Base-by-base conservation (phyloP, 2,888 invertebrate genomes). In the Zaprionus obscuricornis region DNA sequence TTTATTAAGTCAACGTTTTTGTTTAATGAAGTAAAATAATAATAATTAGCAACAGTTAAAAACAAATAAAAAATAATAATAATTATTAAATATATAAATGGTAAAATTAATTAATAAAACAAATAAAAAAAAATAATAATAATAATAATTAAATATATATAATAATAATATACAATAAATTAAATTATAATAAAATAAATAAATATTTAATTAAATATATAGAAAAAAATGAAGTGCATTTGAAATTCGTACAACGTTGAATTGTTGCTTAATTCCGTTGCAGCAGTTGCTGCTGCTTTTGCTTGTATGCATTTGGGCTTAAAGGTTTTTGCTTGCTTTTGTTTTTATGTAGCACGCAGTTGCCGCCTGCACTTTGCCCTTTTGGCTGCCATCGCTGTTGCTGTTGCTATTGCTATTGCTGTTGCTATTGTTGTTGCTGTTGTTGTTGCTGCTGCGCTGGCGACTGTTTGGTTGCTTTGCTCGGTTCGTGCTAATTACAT, bases 401-500 rank as follows among this genome's bases (percentile, higher is more conserved):
- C 24, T 43, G 43, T 14, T 42, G 29, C 42, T 34, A 34, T 14
- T 43, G 47, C 18, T 60, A 36, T 4, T 33, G 24, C 26, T 50
- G 50, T 5, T 29, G 22, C 5, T 24, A n/a, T 2, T 37, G 11
- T 20, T 49, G 39, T 5, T 55, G 36, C 14, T 46, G 27, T 20
- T 62, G 40, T 3, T 36, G 27, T 7, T 37, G 22, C 16, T 54
- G 40, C 27, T 46, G 46, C n/a, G n/a, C 40, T 51, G 40, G 37
- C 36, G 50, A 47, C 20, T 55, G 58, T 22, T 47, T 26, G 27
- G 62, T 40, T 64, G 78, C 78, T 67, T 64, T 84, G 82, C n/a
- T 69, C 57, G 74, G 70, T 77, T 84, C 67, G 83, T 85, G 86
- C 83, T 86, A 85, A 86, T 86, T 86, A 85, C 78, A 72, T 86